Evolutionary conservation across 2,113 vertebrate species (phyloP), one percentile per base, ranked within the genome.

Genomic region (Osmerus mordax): DNA sequence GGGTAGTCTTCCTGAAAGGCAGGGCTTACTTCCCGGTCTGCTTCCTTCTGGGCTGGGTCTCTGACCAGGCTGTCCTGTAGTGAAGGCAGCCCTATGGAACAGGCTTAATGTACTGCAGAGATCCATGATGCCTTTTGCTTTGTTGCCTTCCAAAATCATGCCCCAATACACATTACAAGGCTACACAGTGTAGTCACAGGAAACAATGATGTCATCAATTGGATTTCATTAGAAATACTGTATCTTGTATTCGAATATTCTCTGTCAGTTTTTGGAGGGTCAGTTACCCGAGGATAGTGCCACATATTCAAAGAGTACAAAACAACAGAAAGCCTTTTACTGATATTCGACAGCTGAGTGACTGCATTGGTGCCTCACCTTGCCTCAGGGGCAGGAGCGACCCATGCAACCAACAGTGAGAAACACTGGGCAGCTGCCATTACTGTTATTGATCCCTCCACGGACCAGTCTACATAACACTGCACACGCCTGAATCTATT

Each of bases 401-500:
- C 67, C 14, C 55, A 52, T 51, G 58, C 59, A 55, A 19, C 12
- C 36, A 15, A 65, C 62, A n/a, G 16, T 16, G 55, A 4, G 28
- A 19, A 51, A 65, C 32, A 15, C 21, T 29, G 60, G 72, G 25
- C 61, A 18, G 28, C n/a, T 28, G 36, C 60, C 62, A 62, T 65
- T 65, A 55, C 60, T 73, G 8, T 0, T 71, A 82, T 64, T 56
- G 77, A 86, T 75, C 65, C 29, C 28, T 28, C 58, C 69, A 62
- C 28, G 36, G 23, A 74, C 53, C 67, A 32, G 68, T 1, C 76
- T 67, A 32, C 67, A 56, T 18, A 56, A 59, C 61, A n/a, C 60
- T 32, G 62, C 25, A 75, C 19, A 56, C 4, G 71, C 23, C 69
- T 83, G 86, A 81, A 66, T 69, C 66, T 66, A 51, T 84, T 83